Conservation (phyloP, 2,113 vertebrate genomes). For the Pangasianodon gigas region DNA sequence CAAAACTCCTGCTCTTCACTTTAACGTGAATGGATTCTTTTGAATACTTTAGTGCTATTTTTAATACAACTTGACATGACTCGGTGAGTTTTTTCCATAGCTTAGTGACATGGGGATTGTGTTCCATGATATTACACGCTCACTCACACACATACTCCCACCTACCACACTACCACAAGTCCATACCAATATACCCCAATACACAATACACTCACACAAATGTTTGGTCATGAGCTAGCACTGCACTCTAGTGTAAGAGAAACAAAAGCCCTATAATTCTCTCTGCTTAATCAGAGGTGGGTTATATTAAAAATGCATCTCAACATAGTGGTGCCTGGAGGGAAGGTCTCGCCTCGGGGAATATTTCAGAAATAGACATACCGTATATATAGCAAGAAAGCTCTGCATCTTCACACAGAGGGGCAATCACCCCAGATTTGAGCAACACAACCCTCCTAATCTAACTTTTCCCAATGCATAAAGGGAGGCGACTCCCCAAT, state of each 20-base stretch:
- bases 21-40: neutral
- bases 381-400: neutral
- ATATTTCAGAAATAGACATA: slow-evolving; percentile 46
- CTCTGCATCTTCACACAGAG: slow-evolving; percentile 39
- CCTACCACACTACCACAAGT: slow-evolving; percentile 1
- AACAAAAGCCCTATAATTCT: slow-evolving; percentile 42
- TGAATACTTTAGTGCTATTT: neutral
- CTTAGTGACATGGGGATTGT: neutral
- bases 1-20: neutral
- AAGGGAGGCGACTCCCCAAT: slow-evolving; percentile 57
- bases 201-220: neutral
- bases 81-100: neutral
- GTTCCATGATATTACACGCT: neutral
- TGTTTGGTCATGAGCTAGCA: slow-evolving; percentile 1
- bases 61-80: neutral
- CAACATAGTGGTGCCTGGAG: slow-evolving; percentile 51
- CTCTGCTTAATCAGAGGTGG: slow-evolving; percentile 37
- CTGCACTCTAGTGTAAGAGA: slow-evolving; percentile 35
- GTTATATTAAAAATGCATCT: slow-evolving; percentile 58
- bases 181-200: neutral
- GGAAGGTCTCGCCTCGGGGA: slow-evolving; percentile 50
- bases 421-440: slow-evolving; percentile 48
- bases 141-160: slow-evolving; percentile 16
- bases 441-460: slow-evolving; percentile 53
- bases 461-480: slow-evolving; percentile 61